These are phyloP conservation scores for Crambe crambe DNA, from an alignment of 37 sponge, comb jelly and placozoan species.

Conservation along the genomic window DNA sequence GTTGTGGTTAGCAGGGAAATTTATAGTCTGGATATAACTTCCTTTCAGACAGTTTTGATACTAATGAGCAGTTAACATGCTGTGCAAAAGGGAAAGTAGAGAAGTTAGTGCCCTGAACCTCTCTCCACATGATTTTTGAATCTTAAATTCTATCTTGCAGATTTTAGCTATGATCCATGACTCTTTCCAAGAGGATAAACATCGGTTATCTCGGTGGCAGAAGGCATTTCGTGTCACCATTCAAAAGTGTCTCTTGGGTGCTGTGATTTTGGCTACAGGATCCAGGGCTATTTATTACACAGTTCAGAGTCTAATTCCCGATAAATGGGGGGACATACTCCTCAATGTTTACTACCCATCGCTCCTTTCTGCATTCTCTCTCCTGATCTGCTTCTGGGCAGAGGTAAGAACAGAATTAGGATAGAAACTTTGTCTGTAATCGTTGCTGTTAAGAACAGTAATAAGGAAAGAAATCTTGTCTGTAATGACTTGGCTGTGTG, in stretches of 20 bases:
- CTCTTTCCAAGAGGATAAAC: conserved; percentile 18
- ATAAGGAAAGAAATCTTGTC: too few species aligned
- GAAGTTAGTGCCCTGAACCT: too few species aligned
- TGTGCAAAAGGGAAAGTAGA: too few species aligned
- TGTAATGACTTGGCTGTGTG: too few species aligned
- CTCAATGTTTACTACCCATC: conserved; percentile 61
- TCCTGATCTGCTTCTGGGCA: conserved; percentile 70
- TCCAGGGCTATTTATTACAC: conserved; percentile 72
- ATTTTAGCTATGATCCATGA: conserved; percentile 55
- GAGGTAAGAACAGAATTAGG: conserved; percentile 28
- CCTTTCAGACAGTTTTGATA: too few species aligned
- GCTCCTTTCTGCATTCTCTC: conserved; percentile 60
- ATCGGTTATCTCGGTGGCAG: conserved; percentile 6
- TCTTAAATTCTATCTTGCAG: too few species aligned
- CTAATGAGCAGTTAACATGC: too few species aligned
- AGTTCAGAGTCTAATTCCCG: conserved; percentile 20
- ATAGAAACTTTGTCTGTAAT: too few species aligned
- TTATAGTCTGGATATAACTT: too few species aligned
- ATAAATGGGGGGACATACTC: conserved; percentile 50
- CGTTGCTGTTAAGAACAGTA: too few species aligned
- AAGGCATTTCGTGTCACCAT: conserved; percentile 64
- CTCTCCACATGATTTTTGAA: too few species aligned
- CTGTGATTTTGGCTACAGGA: conserved; percentile 67
- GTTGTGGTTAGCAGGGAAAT: too few species aligned
- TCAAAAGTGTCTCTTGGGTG: conserved; percentile 58